These are phyloP conservation scores for Scyliorhinus canicula DNA, from an alignment of 2,797 vertebrate genomes.

Conservation along the genomic window DNA sequence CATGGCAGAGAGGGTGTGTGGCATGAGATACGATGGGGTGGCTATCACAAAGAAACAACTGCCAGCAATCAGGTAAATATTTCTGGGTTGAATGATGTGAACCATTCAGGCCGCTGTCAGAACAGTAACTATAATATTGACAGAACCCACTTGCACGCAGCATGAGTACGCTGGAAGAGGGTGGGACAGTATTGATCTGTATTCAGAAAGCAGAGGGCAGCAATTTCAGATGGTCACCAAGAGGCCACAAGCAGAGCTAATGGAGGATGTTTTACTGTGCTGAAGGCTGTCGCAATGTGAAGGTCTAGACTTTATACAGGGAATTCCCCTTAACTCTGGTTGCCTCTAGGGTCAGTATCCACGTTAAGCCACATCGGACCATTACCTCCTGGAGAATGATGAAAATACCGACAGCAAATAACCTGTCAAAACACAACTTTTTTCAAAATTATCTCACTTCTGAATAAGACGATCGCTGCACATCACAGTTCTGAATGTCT, in stretches of 20 bases:
- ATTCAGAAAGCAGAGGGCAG: no score
- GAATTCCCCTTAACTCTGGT: neutral
- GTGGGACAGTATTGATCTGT: no score
- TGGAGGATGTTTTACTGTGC: neutral
- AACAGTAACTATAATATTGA: no score
- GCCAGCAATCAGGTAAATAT: no score
- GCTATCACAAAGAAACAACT: neutral
- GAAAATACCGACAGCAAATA: neutral
- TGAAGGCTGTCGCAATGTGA: no score
- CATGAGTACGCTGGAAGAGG: no score
- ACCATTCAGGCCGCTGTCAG: no score
- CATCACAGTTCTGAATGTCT: neutral
- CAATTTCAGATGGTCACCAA: no score
- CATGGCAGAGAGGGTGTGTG: neutral
- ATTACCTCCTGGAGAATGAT: neutral
- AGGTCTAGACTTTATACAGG: neutral
- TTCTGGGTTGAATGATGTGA: no score
- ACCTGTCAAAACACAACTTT: neutral
- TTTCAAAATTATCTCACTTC: neutral
- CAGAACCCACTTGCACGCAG: no score
- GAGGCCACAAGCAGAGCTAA: neutral
- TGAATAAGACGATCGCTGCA: neutral
- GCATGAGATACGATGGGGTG: neutral
- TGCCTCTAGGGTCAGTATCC: neutral
- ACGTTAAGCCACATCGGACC: neutral